Evolutionary conservation across 1,140 invertebrate species (phyloP).

Genomic region (Ceratitis capitata): DNA sequence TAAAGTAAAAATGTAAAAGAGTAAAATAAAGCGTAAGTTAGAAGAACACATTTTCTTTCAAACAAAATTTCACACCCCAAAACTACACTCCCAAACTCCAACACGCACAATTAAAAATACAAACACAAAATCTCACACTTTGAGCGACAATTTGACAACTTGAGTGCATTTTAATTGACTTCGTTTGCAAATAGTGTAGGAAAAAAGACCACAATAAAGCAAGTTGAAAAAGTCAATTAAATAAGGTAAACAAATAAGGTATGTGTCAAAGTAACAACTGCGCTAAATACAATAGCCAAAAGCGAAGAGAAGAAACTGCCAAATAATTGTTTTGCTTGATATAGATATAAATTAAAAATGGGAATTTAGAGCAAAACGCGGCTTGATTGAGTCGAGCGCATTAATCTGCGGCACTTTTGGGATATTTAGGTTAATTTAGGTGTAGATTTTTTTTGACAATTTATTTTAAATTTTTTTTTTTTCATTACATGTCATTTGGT

Average conservation of each 20-base stretch:
- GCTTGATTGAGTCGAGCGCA: background rate
- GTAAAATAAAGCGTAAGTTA: too few relatives aligned
- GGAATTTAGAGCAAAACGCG: background rate
- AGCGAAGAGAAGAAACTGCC: background rate
- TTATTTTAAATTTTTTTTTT: background rate
- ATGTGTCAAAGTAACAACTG: background rate
- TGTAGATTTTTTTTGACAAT: background rate
- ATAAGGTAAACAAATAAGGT: background rate
- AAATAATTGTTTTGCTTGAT: background rate
- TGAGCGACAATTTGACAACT: background rate
- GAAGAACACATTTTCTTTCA: too few relatives aligned
- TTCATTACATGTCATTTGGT: background rate
- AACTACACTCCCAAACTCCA: background rate
- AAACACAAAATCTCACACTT: background rate
- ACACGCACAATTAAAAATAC: too few relatives aligned
- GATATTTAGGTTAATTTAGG: conserved; percentile 18
- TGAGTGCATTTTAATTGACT: conserved; percentile 11
- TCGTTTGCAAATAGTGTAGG: background rate
- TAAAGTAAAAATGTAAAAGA: background rate
- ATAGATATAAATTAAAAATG: background rate
- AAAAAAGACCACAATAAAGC: too few relatives aligned
- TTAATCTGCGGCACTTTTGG: background rate
- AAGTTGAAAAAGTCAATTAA: too few relatives aligned
- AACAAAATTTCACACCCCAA: background rate
- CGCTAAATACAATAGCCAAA: too few relatives aligned